phyloP scores from a whole-genome alignment of 2,113 vertebrate species.

The Chaetodon auriga region DNA sequence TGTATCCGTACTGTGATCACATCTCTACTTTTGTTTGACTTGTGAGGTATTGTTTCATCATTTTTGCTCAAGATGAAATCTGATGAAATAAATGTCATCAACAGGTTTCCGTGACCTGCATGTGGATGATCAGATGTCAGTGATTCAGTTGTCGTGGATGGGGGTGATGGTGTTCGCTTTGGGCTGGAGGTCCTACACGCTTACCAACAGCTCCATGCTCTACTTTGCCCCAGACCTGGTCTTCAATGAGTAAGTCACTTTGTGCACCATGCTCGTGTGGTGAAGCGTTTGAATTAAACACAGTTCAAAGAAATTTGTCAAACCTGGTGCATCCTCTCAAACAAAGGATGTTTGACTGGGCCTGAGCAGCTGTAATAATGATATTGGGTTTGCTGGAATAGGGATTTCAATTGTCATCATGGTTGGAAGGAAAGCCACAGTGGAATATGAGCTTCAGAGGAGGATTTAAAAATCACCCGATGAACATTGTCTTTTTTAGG shows the following conservation, averaged over 20 bases:
- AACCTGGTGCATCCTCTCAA: not conserved
- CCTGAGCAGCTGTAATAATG: conserved; percentile 13
- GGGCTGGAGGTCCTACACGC: conserved; percentile 96
- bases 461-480: conserved; percentile 31
- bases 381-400: conserved; percentile 12
- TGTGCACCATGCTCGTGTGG: too few species aligned
- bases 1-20: not conserved
- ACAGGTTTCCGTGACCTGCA: conserved; percentile 95
- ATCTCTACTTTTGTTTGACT: not conserved
- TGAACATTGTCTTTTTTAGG: not conserved
- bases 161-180: conserved; percentile 97
- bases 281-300: not conserved
- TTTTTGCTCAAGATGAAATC: not conserved
- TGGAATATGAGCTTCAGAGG: conserved; percentile 39
- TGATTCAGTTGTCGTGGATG: conserved; percentile 99
- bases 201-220: conserved; percentile 93
- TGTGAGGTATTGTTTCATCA: not conserved
- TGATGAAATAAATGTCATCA: not conserved
- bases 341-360: conserved; percentile 22
- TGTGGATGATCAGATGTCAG: conserved; percentile 96
- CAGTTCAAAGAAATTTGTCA: conserved; percentile 8
- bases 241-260: conserved; percentile 95
- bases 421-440: conserved; percentile 20
- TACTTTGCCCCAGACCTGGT: conserved; percentile 97
- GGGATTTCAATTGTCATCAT: conserved; percentile 45